phyloP scores from a whole-genome alignment of 30 jellyfish, hydroid and myxozoan species.

The Aurelia sp. region DNA sequence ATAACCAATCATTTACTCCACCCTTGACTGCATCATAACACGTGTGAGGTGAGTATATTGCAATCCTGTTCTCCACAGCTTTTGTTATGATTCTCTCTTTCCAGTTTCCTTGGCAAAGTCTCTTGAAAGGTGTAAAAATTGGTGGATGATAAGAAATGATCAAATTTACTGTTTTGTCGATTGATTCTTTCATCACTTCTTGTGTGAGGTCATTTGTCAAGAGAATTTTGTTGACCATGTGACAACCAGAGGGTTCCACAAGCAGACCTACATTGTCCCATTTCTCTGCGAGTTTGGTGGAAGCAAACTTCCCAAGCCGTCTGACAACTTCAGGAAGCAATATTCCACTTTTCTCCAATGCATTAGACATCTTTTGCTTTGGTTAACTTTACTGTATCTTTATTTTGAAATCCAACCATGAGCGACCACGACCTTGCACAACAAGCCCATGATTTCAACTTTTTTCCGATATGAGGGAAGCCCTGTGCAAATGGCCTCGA shows the following conservation, averaged over 20 bases:
- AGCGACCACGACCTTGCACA: neutral
- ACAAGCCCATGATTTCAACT: neutral
- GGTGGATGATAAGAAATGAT: constrained; percentile 98
- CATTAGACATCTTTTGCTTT: neutral
- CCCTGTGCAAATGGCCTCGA: constrained; percentile 2
- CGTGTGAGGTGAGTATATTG: constrained; percentile 97
- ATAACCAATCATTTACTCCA: constrained; percentile 97
- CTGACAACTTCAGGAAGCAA: constrained; percentile 68
- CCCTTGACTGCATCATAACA: constrained; percentile 89
- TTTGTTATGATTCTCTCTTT: constrained; percentile 76
- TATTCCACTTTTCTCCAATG: constrained; percentile 36
- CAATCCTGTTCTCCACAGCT: constrained; percentile 89
- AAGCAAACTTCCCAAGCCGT: constrained; percentile 67
- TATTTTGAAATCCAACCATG: neutral
- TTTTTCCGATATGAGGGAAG: neutral
- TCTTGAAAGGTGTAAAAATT: constrained; percentile 75
- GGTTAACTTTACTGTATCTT: neutral
- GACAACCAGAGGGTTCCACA: constrained; percentile 89
- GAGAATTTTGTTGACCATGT: constrained; percentile 58
- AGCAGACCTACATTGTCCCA: constrained; percentile 99
- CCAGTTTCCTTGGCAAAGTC: constrained; percentile 81
- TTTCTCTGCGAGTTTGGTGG: constrained; percentile 80
- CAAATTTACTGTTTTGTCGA: constrained; percentile 56
- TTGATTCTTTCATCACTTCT: constrained; percentile 84
- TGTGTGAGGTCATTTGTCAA: constrained; percentile 94